These are phyloP conservation scores for Hydropotes inermis DNA, from an alignment of 2,113 vertebrate genomes.

Conservation along the genomic window DNA sequence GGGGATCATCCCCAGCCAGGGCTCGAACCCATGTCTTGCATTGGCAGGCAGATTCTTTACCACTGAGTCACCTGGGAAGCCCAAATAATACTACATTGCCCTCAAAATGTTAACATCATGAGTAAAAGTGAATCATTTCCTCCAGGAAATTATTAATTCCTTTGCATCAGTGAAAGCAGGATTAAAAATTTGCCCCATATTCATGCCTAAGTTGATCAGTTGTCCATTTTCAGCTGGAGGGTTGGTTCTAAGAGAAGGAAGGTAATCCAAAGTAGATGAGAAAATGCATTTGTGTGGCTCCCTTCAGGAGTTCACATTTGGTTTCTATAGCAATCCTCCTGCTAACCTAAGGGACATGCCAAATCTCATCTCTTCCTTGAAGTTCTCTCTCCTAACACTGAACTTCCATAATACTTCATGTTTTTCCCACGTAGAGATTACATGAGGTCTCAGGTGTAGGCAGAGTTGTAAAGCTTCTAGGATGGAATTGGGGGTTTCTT, in stretches of 20 bases:
- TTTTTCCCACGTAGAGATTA: not conserved
- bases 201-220: not conserved
- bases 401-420: not conserved
- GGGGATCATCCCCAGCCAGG: not conserved
- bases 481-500: not conserved
- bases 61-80: not conserved
- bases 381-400: not conserved
- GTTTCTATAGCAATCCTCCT: not conserved
- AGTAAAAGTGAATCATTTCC: slow-evolving; percentile 20
- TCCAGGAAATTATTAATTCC: not conserved
- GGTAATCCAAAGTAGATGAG: not conserved
- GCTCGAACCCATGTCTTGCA: not conserved
- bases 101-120: not conserved
- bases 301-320: not conserved
- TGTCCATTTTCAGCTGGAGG: not conserved
- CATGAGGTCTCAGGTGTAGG: not conserved
- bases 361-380: not conserved
- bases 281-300: not conserved
- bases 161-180: not conserved
- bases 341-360: not conserved
- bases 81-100: slow-evolving; percentile 13
- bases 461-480: not conserved
- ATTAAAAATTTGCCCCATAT: not conserved
- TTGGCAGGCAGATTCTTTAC: not conserved
- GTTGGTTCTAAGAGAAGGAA: not conserved